These are phyloP conservation scores for Lepidostoma basale DNA, from an alignment of 1,140 invertebrate genomes.

Conservation along the genomic window DNA sequence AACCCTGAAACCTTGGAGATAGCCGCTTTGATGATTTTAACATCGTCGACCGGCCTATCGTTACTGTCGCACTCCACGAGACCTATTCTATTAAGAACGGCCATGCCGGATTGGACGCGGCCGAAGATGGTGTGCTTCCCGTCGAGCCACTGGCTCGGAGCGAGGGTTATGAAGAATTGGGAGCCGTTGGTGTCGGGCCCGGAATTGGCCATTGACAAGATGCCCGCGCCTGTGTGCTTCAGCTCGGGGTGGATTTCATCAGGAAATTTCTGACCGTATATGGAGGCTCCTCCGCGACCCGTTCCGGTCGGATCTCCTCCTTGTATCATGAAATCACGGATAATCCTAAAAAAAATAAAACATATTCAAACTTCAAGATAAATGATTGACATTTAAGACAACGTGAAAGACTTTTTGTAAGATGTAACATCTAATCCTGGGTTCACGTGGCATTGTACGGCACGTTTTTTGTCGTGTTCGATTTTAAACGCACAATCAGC, in stretches of 20 bases:
- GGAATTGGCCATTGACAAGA: conserved; percentile 81
- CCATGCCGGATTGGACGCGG: conserved; percentile 85
- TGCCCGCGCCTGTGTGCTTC: conserved; percentile 87
- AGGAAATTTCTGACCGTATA: conserved; percentile 93
- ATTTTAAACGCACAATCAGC: too few species aligned
- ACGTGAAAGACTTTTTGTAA: too few species aligned
- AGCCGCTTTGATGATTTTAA: conserved; percentile 82
- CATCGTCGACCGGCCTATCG: conserved; percentile 88
- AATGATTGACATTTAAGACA: too few species aligned
- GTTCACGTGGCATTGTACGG: too few species aligned
- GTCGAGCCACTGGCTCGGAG: conserved; percentile 97
- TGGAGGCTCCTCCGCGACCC: conserved; percentile 92
- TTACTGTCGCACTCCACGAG: conserved; percentile 90
- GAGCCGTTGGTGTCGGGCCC: conserved; percentile 97
- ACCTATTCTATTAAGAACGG: conserved; percentile 88
- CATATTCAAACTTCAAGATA: background rate
- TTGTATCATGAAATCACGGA: conserved; percentile 96
- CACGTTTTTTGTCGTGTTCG: too few species aligned
- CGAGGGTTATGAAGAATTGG: conserved; percentile 98
- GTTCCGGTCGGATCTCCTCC: conserved; percentile 94
- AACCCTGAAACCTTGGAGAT: too few species aligned
- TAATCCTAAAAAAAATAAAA: conserved; percentile 15
- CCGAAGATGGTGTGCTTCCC: conserved; percentile 98
- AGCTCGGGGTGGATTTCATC: conserved; percentile 96
- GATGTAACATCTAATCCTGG: too few species aligned